These are phyloP conservation scores for Poecilia velifera DNA, from an alignment of 2,797 vertebrate genomes.

Conservation along the genomic window DNA sequence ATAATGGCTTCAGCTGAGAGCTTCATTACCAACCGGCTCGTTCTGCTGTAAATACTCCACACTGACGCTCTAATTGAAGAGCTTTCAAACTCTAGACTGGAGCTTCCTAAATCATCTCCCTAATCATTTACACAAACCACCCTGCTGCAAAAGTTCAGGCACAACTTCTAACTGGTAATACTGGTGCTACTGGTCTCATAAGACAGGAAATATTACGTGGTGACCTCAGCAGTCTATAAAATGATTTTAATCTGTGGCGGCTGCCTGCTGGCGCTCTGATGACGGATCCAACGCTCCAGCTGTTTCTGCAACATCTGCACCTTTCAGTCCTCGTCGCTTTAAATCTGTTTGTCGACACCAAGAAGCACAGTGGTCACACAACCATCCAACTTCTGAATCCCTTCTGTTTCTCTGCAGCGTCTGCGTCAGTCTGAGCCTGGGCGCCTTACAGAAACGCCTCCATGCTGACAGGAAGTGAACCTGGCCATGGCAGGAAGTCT, in stretches of 20 bases:
- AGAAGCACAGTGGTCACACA: too few species aligned
- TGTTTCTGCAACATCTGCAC: conserved; percentile 9
- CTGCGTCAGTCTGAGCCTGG: too few species aligned
- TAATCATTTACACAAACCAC: conserved; percentile 25
- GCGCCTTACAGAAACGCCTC: too few species aligned
- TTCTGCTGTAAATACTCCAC: conserved; percentile 24
- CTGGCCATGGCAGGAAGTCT: too few species aligned
- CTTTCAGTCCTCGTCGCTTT: conserved; percentile 1
- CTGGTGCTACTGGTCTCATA: not conserved
- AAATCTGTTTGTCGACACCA: too few species aligned
- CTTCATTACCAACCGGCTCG: conserved; percentile 26
- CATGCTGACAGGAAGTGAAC: too few species aligned
- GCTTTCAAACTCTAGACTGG: conserved; percentile 29
- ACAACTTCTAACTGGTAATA: not conserved
- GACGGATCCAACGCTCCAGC: not conserved
- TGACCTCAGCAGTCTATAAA: conserved; percentile 34
- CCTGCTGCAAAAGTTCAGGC: not conserved
- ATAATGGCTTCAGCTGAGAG: conserved; percentile 39
- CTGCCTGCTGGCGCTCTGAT: conserved; percentile 7
- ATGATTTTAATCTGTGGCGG: conserved; percentile 2
- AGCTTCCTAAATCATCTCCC: conserved; percentile 6
- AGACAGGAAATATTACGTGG: conserved; percentile 47
- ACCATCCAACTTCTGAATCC: too few species aligned
- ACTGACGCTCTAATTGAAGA: conserved; percentile 6
- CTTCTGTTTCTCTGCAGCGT: too few species aligned